Percentiles rank a stretch among this genome's conserved stretches.
phyloP scores from a whole-genome alignment of 2,113 vertebrate genomes.

The Brachyhypopomus occidentalis region DNA sequence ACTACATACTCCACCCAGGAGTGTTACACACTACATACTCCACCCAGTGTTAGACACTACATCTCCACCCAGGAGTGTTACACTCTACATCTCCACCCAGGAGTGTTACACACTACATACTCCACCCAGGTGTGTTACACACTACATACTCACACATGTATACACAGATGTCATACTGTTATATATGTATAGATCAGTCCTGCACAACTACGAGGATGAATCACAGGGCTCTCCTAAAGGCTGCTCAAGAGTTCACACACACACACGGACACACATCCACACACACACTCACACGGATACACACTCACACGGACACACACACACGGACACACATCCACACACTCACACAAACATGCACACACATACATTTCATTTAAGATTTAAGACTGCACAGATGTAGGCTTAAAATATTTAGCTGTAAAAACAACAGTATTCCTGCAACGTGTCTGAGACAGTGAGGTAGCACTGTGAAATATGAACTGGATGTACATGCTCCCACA shows the following conservation, averaged over 20 bases:
- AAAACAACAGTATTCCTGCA: neutral
- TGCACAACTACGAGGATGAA: too few species aligned
- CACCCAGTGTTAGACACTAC: too few species aligned
- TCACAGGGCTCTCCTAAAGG: too few species aligned
- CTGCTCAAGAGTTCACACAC: neutral
- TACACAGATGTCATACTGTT: neutral
- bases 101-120: too few species aligned
- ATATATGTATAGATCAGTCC: too few species aligned
- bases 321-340: neutral
- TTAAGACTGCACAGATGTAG: too few species aligned
- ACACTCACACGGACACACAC: neutral
- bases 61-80: too few species aligned
- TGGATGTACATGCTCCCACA: conserved; percentile 16
- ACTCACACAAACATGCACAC: neutral
- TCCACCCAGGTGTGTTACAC: neutral
- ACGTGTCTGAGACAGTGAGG: neutral
- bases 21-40: too few species aligned
- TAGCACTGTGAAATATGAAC: neutral
- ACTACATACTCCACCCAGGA: too few species aligned
- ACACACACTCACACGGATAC: neutral
- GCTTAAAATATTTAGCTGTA: too few species aligned
- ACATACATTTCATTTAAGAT: neutral
- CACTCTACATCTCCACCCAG: too few species aligned
- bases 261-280: neutral
- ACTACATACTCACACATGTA: neutral